These are phyloP conservation scores for Benthochromis sp. DNA, from an alignment of 2,113 vertebrate genomes.

Conservation along the genomic window DNA sequence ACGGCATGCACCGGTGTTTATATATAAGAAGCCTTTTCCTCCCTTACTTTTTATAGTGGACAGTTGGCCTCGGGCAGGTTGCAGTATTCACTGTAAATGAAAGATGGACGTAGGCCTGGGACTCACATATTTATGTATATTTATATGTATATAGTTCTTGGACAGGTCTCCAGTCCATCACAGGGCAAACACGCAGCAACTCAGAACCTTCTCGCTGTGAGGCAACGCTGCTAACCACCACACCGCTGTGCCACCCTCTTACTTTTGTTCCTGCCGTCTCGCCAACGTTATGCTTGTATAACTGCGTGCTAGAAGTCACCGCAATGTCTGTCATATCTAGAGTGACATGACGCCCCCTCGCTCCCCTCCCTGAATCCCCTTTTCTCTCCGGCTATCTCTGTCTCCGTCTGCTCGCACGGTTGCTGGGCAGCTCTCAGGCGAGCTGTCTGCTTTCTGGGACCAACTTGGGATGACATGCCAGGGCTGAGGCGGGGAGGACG, in stretches of 20 bases:
- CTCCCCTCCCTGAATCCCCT: not conserved
- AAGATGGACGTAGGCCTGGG: not conserved
- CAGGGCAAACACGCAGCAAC: not conserved
- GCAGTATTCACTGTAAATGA: not conserved
- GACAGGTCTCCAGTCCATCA: not conserved
- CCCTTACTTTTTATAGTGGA: not conserved
- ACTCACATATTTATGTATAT: not conserved
- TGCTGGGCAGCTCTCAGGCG: constrained; percentile 18
- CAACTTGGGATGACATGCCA: constrained; percentile 1
- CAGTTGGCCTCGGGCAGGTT: not conserved
- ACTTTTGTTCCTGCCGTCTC: not conserved
- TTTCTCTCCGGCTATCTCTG: not conserved
- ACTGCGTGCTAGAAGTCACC: not conserved
- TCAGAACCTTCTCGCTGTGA: not conserved
- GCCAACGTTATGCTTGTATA: not conserved
- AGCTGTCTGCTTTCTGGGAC: constrained; percentile 27
- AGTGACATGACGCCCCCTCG: not conserved
- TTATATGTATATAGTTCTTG: not conserved
- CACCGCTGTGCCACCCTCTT: not conserved
- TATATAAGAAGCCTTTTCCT: not conserved
- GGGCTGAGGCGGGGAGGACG: not conserved
- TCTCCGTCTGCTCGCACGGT: not conserved
- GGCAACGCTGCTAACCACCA: not conserved
- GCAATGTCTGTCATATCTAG: not conserved
- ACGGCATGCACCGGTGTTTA: not conserved